phyloP scores from a whole-genome alignment of 2,888 invertebrate genomes.

The Scaptomyza reducta region DNA sequence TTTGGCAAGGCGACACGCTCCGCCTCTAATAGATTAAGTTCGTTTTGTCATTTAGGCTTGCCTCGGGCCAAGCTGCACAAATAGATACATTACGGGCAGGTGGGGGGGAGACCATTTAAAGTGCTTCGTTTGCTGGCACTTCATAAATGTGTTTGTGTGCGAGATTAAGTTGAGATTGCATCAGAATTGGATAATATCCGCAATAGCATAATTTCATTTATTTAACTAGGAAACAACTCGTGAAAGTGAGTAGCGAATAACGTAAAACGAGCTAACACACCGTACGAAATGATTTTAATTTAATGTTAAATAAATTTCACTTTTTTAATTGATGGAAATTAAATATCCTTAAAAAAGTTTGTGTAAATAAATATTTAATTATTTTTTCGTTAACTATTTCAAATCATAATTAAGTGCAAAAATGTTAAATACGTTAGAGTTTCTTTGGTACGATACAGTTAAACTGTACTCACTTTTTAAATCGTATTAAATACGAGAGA shows the following conservation, averaged over 20 bases:
- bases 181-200: slow-evolving; percentile 59
- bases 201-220: slow-evolving; percentile 43
- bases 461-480: too few relatives aligned
- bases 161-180: slow-evolving; percentile 36
- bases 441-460: background rate
- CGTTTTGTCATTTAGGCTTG: slow-evolving; percentile 67
- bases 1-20: slow-evolving; percentile 44
- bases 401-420: too few relatives aligned
- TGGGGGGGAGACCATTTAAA: background rate
- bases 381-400: too few relatives aligned
- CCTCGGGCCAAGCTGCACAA: slow-evolving; percentile 29
- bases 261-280: too few relatives aligned
- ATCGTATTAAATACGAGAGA: too few relatives aligned
- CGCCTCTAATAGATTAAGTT: slow-evolving; percentile 71
- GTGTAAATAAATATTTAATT: background rate
- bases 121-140: slow-evolving; percentile 5
- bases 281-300: too few relatives aligned
- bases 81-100: background rate
- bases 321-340: background rate
- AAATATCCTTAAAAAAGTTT: background rate
- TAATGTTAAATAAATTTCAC: background rate
- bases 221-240: background rate
- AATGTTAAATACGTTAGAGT: background rate
- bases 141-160: slow-evolving; percentile 32
- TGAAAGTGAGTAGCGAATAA: background rate